phyloP scores from a whole-genome alignment of 2,113 vertebrate species.

The Rhizomys pruinosus region DNA sequence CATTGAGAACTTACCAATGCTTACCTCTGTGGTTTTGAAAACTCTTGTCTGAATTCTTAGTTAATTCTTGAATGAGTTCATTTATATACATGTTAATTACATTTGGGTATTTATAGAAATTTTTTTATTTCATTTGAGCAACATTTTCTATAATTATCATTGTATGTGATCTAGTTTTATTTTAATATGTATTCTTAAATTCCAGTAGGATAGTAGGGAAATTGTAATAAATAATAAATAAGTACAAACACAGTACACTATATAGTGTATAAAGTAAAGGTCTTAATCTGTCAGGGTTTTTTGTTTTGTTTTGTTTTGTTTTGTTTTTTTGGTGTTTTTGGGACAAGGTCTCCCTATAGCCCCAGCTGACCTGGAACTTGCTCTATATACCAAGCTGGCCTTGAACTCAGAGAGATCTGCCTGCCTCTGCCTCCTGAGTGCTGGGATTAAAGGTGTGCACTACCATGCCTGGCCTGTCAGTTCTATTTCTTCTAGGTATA shows the following conservation, averaged over 20 bases:
- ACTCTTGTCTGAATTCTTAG: not conserved
- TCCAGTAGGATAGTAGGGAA: not conserved
- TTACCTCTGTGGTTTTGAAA: not conserved
- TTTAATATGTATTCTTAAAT: slow-evolving; percentile 23
- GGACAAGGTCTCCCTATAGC: too few species aligned
- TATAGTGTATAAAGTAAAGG: not conserved
- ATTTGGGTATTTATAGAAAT: slow-evolving; percentile 13
- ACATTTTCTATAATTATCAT: slow-evolving; percentile 19
- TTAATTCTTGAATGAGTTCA: not conserved
- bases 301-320: too few species aligned
- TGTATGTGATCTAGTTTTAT: slow-evolving; percentile 5
- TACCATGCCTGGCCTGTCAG: too few species aligned
- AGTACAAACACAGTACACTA: not conserved
- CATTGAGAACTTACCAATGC: not conserved
- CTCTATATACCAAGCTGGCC: too few species aligned
- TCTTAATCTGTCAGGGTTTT: not conserved
- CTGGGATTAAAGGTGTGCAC: too few species aligned
- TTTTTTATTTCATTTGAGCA: slow-evolving; percentile 34
- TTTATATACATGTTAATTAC: slow-evolving; percentile 19
- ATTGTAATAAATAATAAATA: slow-evolving; percentile 2
- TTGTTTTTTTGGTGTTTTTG: too few species aligned
- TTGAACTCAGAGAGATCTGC: too few species aligned
- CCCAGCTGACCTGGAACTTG: too few species aligned
- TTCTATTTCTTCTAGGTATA: not conserved
- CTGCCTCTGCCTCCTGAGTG: too few species aligned